A percentile compares a stretch with the other conserved stretches of the same genome.
phyloP scores from a whole-genome alignment of 1,140 invertebrate genomes.

The Achroia grisella region DNA sequence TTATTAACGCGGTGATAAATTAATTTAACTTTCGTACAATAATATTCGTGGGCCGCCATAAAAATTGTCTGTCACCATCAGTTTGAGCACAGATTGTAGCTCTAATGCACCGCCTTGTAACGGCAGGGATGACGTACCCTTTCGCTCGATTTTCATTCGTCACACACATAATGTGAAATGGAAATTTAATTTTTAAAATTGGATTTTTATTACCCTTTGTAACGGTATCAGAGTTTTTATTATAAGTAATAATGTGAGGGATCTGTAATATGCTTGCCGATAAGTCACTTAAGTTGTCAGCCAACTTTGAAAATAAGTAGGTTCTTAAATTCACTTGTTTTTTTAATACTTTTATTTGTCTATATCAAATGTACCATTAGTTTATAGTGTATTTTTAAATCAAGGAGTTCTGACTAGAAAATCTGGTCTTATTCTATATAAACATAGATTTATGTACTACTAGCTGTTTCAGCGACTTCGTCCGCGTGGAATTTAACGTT shows the following conservation, averaged over 20 bases:
- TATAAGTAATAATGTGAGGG: neutral
- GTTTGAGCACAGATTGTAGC: slow-evolving; percentile 60
- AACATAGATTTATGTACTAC: no score
- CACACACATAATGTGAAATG: slow-evolving; percentile 59
- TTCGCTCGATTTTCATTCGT: slow-evolving; percentile 47
- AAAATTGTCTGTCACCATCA: slow-evolving; percentile 61
- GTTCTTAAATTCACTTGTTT: no score
- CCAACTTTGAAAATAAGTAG: no score
- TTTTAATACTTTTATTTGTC: no score
- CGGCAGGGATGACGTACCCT: slow-evolving; percentile 46
- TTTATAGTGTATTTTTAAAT: no score
- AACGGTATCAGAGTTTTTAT: slow-evolving; percentile 26
- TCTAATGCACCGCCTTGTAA: slow-evolving; percentile 36
- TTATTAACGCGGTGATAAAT: slow-evolving; percentile 52
- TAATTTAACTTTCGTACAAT: slow-evolving; percentile 51
- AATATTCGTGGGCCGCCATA: slow-evolving; percentile 40
- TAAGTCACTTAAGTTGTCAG: no score
- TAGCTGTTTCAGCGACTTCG: no score
- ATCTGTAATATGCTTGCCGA: no score
- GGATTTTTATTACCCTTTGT: slow-evolving; percentile 57
- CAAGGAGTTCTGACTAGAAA: no score
- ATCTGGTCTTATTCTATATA: no score
- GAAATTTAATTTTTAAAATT: slow-evolving; percentile 66
- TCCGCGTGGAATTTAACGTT: no score
- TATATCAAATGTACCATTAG: no score